Percentiles rank a stretch among this genome's conserved stretches.
phyloP scores from a whole-genome alignment of 2,888 invertebrate species.

The Trichopria drosophilae region DNA sequence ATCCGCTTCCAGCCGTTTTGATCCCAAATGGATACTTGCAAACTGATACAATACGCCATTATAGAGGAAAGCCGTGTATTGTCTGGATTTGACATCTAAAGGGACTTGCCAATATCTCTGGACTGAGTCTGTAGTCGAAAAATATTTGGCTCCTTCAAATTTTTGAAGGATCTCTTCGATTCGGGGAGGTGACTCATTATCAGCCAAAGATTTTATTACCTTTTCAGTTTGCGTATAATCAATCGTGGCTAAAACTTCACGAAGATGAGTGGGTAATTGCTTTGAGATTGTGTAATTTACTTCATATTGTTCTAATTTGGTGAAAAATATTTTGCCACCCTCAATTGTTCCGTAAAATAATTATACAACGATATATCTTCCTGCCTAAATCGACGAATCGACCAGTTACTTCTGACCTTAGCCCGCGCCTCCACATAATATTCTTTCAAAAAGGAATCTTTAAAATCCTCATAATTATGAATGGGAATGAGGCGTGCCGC shows the following conservation, averaged over 20 bases:
- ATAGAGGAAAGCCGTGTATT: constrained; percentile 33
- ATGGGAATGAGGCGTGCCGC: no score
- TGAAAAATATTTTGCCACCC: no score
- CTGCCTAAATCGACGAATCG: no score
- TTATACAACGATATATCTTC: no score
- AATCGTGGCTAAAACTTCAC: constrained; percentile 2
- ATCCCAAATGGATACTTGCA: no score
- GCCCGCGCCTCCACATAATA: no score
- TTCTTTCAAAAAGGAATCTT: no score
- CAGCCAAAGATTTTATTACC: constrained; percentile 17
- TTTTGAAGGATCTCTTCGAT: constrained; percentile 31
- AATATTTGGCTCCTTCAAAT: constrained; percentile 32
- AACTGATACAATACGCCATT: constrained; percentile 36
- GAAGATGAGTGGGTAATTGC: constrained; percentile 6
- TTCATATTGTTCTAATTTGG: constrained; percentile 7
- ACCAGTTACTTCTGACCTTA: no score
- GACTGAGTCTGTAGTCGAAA: constrained; percentile 34
- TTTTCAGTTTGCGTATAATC: constrained; percentile 5
- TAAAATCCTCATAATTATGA: no score
- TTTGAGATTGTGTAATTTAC: constrained; percentile 11
- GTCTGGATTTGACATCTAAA: no score
- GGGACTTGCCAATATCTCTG: constrained; percentile 38
- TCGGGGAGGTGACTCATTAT: constrained; percentile 39
- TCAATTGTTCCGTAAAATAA: no score
- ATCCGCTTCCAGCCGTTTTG: no score